Base-by-base conservation (phyloP, 2,888 invertebrate species). In the Cacoxenus indagator region DNA sequence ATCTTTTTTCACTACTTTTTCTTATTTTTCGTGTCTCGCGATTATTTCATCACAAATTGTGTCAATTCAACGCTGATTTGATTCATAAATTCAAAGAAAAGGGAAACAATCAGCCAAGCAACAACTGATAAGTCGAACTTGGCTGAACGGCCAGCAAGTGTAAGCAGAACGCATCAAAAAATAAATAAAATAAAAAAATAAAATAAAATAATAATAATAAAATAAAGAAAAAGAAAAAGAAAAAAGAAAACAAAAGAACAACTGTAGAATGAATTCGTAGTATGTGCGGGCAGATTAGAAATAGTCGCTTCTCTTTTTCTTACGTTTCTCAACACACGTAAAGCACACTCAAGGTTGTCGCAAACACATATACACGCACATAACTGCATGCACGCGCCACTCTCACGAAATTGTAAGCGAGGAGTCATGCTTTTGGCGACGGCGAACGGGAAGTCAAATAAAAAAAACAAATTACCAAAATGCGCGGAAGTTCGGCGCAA, bases 331-430 rank as follows among this genome's bases (percentile, higher is more conserved):
- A 19, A 8, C 54, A 22, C 54, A 2, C 22, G n/a, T n/a, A n/a
- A n/a, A n/a, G n/a, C n/a, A n/a, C n/a, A n/a, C 19, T 62, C 61
- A 62, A 62, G 61, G 61, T 62, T 62, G 43, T n/a, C 61, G 43
- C 19, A 43, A 24, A 62, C 4, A 62, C 26, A 62, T 2, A 24
- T 14, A 54, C 37, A 37, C 37, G 14, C 2, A 37, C 37, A 11
- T 5, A 37, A 14, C 14, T 37, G 37, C 22, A 26, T 62, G 61
- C 61, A 62, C 61, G 61, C 26, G 61, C 45, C 24, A 24, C 37
- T 37, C 61, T 45, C 24, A 19, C 61, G 57, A 29, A 27, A 57
- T 27, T 57, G 29, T n/a, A n/a, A 57, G 14, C 2, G 5, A 29
- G 5, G 27, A 57, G 26, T 54, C 26, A n/a, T 48, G 43, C 22